Evolutionary conservation across 2,888 invertebrate genomes (phyloP).

Genomic region (Chydorus sphaericus): DNA sequence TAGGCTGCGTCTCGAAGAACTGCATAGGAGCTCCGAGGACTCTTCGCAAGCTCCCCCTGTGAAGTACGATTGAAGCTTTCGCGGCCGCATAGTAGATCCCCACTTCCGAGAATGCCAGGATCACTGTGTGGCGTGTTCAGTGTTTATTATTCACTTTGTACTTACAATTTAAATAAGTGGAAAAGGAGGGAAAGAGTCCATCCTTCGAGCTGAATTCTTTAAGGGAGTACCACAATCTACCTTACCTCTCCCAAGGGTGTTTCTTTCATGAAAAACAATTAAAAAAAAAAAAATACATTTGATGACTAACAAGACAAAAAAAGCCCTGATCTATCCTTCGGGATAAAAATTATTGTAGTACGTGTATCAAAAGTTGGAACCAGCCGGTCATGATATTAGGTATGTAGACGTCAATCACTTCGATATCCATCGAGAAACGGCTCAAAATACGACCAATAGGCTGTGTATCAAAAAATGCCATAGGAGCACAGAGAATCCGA

Average conservation of each 20-base stretch:
- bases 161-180: no score
- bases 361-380: slow-evolving; percentile 56
- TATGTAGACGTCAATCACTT: slow-evolving; percentile 51
- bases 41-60: slow-evolving; percentile 31
- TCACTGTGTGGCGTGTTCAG: no score
- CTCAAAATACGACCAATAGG: slow-evolving; percentile 39
- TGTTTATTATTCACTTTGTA: no score
- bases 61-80: slow-evolving; percentile 42
- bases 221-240: no score
- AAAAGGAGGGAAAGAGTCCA: no score
- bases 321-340: not conserved
- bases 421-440: slow-evolving; percentile 61
- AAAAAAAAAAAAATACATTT: no score
- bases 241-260: no score
- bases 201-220: no score
- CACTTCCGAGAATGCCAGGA: slow-evolving; percentile 48
- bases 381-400: slow-evolving; percentile 49
- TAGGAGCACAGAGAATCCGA: slow-evolving; percentile 33
- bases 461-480: slow-evolving; percentile 37
- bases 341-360: slow-evolving; percentile 27
- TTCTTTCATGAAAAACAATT: no score
- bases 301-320: not conserved
- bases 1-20: slow-evolving; percentile 38
- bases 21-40: slow-evolving; percentile 34
- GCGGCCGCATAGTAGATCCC: slow-evolving; percentile 34